A percentile compares a stretch with the other conserved stretches of the same genome.
Evolutionary conservation across 2,113 vertebrate genomes (phyloP).

Genomic region (Malurus cyaneus): DNA sequence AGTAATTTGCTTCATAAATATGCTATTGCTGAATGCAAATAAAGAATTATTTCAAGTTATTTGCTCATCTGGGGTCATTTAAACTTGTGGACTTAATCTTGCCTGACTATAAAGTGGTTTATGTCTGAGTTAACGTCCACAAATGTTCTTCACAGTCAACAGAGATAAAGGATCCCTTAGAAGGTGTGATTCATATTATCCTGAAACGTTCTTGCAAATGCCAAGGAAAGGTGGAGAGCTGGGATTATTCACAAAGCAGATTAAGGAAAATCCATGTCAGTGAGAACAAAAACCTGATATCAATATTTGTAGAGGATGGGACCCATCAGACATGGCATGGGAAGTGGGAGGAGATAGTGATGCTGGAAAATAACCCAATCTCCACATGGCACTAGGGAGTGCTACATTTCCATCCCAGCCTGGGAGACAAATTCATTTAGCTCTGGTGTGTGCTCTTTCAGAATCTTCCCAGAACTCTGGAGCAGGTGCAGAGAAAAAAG

Average conservation of each 20-base stretch:
- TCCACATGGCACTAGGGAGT: not conserved
- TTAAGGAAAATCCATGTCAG: not conserved
- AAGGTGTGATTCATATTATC: not conserved
- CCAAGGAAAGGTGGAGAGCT: not conserved
- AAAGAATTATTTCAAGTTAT: not conserved
- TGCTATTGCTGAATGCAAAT: not conserved
- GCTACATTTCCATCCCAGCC: not conserved
- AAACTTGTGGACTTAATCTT: not conserved
- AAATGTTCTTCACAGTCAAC: not conserved
- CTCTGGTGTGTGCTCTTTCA: not conserved
- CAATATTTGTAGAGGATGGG: not conserved
- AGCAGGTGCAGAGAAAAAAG: not conserved
- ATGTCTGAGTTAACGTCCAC: not conserved
- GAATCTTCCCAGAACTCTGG: not conserved
- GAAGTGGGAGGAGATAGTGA: not conserved
- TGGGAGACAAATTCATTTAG: not conserved
- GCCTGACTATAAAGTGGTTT: not conserved
- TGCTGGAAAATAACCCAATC: not conserved
- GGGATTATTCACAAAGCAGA: not conserved
- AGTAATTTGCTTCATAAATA: not conserved
- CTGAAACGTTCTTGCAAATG: not conserved
- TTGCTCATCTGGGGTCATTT: not conserved
- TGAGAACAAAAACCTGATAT: not conserved
- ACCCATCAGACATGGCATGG: not conserved
- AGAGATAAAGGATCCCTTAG: not conserved